Conservation (phyloP, 2,113 vertebrate species). For the Alethe castanea region DNA sequence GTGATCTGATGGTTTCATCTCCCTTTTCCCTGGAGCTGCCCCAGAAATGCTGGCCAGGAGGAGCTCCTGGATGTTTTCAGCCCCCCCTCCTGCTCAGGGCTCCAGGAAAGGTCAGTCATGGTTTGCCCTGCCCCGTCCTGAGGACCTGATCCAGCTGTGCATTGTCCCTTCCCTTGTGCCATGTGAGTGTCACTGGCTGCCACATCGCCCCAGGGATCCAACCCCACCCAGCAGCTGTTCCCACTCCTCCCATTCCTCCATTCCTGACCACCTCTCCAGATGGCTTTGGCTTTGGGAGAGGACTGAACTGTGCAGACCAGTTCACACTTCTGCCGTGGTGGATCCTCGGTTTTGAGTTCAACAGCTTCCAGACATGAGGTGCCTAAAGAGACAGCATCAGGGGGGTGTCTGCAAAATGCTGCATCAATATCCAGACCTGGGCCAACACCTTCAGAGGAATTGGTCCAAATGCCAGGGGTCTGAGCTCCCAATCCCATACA, state of each 20-base stretch:
- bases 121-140: neutral
- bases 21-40: neutral
- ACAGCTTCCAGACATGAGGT: neutral
- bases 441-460: neutral
- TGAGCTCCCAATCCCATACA: neutral
- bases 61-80: neutral
- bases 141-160: accelerated
- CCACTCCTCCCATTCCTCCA: neutral
- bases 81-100: neutral
- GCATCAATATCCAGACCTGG: neutral
- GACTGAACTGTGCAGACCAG: neutral
- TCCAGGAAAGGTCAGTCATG: neutral
- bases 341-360: neutral
- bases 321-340: neutral
- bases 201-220: accelerated
- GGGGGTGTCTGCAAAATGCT: neutral
- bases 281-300: neutral
- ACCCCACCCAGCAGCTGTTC: neutral
- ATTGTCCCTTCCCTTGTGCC: neutral
- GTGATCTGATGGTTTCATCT: neutral
- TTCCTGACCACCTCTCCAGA: neutral
- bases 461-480: neutral
- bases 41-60: neutral
- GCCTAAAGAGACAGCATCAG: neutral
- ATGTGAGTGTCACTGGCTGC: neutral